Conservation (phyloP, 1,140 invertebrate genomes). For the Calliopsis andreniformis region DNA sequence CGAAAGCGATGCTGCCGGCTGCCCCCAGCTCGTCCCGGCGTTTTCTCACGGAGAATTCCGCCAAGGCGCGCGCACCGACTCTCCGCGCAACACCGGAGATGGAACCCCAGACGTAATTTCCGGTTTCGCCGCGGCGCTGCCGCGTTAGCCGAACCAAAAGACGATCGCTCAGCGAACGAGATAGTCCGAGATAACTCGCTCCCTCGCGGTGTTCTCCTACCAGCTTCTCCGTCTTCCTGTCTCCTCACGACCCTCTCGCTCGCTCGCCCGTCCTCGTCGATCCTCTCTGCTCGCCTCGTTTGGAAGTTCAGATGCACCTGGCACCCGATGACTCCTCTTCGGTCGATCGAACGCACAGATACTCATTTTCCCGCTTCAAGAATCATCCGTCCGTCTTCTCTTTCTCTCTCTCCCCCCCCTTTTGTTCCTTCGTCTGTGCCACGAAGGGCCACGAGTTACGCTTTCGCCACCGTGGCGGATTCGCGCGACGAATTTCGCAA, state of each 20-base stretch:
- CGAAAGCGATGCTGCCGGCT: slow-evolving; percentile 45
- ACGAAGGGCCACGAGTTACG: too few species aligned
- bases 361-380: slow-evolving; percentile 8
- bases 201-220: slow-evolving; percentile 47
- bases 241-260: background rate
- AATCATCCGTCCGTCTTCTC: too few species aligned
- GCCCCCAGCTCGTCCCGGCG: slow-evolving; percentile 34
- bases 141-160: slow-evolving; percentile 76
- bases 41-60: slow-evolving; percentile 71
- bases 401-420: too few species aligned
- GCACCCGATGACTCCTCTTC: background rate
- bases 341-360: background rate
- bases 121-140: slow-evolving; percentile 73
- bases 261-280: too few species aligned
- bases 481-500: slow-evolving; percentile 3
- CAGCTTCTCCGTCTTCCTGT: background rate
- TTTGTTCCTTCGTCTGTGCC: too few species aligned
- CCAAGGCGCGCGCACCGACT: slow-evolving; percentile 61
- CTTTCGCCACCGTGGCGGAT: too few species aligned
- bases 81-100: slow-evolving; percentile 79
- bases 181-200: slow-evolving; percentile 70
- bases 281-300: background rate
- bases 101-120: slow-evolving; percentile 81
- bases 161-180: slow-evolving; percentile 77
- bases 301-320: slow-evolving; percentile 9